Conservation (phyloP, 2,888 invertebrate species). For the Acleris laterana region DNA sequence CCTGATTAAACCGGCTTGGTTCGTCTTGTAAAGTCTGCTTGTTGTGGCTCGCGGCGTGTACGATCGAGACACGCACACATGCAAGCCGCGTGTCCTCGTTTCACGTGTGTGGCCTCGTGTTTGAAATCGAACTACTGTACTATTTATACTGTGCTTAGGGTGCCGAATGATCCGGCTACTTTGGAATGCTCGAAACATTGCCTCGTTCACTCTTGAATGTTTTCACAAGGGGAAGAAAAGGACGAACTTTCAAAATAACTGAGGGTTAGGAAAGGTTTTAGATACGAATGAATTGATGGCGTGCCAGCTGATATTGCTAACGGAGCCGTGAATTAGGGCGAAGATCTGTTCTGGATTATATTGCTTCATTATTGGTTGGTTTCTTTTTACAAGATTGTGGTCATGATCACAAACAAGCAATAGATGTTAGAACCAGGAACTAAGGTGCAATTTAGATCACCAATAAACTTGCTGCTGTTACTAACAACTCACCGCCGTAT, state of each 20-base stretch:
- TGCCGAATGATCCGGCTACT: conserved; percentile 42
- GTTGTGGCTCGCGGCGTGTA: no score
- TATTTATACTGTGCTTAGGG: conserved; percentile 19
- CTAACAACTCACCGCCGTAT: no score
- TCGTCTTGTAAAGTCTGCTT: no score
- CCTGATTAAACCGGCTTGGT: no score
- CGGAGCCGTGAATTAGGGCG: conserved; percentile 17
- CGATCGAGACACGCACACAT: no score
- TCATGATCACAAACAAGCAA: no score
- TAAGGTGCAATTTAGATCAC: no score
- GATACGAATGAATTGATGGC: conserved; percentile 34
- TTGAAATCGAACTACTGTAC: no score
- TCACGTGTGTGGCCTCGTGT: no score
- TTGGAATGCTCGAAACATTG: conserved; percentile 40
- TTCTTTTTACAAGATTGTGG: background rate
- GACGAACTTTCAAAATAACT: conserved; percentile 26
- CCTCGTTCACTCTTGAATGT: background rate
- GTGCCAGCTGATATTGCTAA: conserved; percentile 24
- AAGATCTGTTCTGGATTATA: conserved; percentile 9
- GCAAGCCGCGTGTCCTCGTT: no score
- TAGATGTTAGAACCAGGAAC: no score
- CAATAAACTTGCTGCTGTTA: no score
- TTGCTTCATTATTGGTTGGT: background rate
- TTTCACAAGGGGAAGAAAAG: background rate
- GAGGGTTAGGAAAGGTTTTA: conserved; percentile 32